Conservation (phyloP, 2,888 invertebrate species). For the Coenonympha arcania region DNA sequence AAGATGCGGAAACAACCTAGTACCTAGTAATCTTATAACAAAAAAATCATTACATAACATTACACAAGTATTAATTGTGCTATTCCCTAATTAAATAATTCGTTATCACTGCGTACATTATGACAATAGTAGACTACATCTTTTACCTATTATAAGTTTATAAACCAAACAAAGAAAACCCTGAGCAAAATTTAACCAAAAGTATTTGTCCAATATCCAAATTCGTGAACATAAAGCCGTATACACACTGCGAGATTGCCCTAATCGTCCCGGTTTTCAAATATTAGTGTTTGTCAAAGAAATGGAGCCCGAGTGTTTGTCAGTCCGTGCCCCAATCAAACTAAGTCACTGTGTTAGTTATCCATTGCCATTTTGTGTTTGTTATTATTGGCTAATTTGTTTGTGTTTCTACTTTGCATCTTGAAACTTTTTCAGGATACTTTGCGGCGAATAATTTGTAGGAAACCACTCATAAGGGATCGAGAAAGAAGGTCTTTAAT, state of each 20-base stretch:
- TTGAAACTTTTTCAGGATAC: not conserved
- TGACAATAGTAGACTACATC: no score
- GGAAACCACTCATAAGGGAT: no score
- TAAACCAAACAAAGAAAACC: not conserved
- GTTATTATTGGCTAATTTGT: conserved; percentile 7
- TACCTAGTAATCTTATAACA: no score
- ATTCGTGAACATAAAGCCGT: conserved; percentile 21
- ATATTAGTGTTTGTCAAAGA: conserved; percentile 73
- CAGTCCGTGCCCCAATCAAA: conserved; percentile 45
- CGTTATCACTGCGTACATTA: no score
- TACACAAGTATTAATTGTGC: no score
- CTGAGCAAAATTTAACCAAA: not conserved
- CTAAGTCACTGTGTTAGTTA: conserved; percentile 29
- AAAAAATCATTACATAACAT: no score
- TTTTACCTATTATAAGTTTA: not conserved
- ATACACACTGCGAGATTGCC: conserved; percentile 38
- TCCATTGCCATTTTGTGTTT: conserved; percentile 7
- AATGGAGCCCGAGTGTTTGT: conserved; percentile 47
- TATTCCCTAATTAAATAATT: no score
- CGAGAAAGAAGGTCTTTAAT: no score
- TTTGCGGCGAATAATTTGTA: not conserved
- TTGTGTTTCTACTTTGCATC: not conserved
- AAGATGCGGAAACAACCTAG: no score
- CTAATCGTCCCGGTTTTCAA: conserved; percentile 62
- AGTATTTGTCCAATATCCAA: conserved; percentile 14